These are phyloP conservation scores for Camptogramma bilineatum DNA, from an alignment of 2,888 invertebrate species.

Conservation along the genomic window DNA sequence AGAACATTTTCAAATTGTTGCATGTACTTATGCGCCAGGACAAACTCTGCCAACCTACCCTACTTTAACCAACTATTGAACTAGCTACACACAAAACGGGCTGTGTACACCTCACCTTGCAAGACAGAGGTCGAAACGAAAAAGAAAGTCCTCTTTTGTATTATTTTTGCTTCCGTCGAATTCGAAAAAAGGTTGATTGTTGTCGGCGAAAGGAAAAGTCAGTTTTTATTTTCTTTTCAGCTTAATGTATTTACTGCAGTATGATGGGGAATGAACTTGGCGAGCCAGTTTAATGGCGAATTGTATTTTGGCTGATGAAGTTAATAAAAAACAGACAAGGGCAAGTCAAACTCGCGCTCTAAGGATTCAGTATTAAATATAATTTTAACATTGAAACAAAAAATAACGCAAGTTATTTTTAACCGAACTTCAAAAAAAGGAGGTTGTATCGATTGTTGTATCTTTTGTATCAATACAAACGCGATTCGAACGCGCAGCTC, in stretches of 20 bases:
- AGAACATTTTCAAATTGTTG: too few species aligned
- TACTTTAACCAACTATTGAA: neutral
- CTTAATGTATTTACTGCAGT: conserved; percentile 1
- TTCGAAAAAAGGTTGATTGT: conserved; percentile 41
- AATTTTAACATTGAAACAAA: too few species aligned
- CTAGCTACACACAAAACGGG: neutral
- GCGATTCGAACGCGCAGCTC: too few species aligned
- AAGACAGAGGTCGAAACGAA: conserved; percentile 42
- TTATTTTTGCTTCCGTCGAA: conserved; percentile 40
- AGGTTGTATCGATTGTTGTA: too few species aligned
- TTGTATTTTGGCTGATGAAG: neutral
- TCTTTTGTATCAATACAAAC: too few species aligned
- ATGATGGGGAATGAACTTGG: neutral
- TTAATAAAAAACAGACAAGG: too few species aligned
- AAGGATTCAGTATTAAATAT: too few species aligned
- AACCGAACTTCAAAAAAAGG: too few species aligned
- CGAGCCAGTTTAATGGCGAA: neutral
- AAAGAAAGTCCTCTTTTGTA: conserved; percentile 41
- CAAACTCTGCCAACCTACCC: too few species aligned
- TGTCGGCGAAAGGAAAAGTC: conserved; percentile 38
- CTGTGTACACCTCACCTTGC: conserved; percentile 38
- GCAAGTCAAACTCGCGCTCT: too few species aligned
- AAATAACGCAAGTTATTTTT: too few species aligned
- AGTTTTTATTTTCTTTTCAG: conserved; percentile 29
- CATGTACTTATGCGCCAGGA: too few species aligned